Evolutionary conservation across 2,888 invertebrate genomes (phyloP).

Genomic region (Girardia tigrina): DNA sequence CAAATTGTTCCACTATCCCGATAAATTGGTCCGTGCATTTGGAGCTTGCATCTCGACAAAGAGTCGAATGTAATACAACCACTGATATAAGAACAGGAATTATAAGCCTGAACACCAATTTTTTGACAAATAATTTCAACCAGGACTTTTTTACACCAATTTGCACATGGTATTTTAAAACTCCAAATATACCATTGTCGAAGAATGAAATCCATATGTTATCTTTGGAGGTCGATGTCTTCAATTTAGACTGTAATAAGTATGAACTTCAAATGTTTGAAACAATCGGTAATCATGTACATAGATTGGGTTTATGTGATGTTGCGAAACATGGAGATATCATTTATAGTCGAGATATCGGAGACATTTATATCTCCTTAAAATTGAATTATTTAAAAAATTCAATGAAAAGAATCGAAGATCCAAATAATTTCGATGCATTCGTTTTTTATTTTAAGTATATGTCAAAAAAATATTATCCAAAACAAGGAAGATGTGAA

Average conservation of each 20-base stretch:
- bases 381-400: slow-evolving; percentile 8
- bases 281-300: not conserved
- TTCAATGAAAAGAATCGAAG: not conserved
- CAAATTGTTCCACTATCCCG: slow-evolving; percentile 31
- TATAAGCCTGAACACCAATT: not conserved
- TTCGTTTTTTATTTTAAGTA: not conserved
- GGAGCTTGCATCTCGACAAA: slow-evolving; percentile 10
- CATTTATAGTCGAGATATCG: not conserved
- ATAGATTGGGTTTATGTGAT: not conserved
- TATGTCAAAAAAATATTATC: not conserved
- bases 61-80: not conserved
- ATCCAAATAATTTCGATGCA: not conserved
- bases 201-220: not conserved
- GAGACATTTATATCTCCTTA: not conserved
- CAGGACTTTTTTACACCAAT: not conserved
- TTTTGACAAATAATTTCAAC: not conserved
- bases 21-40: slow-evolving; percentile 34
- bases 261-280: not conserved
- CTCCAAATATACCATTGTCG: not conserved
- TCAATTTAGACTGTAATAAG: not conserved
- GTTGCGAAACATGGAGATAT: not conserved
- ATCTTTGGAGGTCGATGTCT: not conserved
- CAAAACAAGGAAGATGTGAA: not conserved
- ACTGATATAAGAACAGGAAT: not conserved
- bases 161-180: not conserved